Percentiles rank a stretch among this genome's conserved stretches.
Evolutionary conservation across 92 coral and sea anemone genomes (phyloP).

Genomic region (Phymanthus crucifer): DNA sequence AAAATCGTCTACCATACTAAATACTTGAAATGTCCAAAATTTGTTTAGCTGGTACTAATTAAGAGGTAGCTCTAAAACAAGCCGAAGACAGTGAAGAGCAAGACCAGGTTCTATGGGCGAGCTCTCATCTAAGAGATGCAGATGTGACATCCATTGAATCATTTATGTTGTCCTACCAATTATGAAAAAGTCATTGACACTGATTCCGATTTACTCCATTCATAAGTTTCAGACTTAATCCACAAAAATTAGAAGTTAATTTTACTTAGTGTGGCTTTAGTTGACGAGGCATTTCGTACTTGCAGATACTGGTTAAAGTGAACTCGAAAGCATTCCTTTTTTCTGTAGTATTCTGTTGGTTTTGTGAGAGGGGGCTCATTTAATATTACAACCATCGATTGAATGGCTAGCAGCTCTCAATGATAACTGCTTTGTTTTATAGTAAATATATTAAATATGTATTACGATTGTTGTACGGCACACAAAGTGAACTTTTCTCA

Average conservation of each 20-base stretch:
- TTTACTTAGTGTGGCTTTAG: too few relatives aligned
- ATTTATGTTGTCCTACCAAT: constrained; percentile 7
- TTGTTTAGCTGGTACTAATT: neutral
- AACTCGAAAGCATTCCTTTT: neutral
- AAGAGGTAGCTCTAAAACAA: too few relatives aligned
- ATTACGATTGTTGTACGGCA: too few relatives aligned
- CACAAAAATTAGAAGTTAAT: neutral
- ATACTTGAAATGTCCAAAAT: neutral
- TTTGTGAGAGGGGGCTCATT: neutral
- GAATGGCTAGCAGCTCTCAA: constrained; percentile 13
- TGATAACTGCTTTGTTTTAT: neutral
- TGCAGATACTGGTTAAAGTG: neutral
- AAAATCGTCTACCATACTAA: neutral
- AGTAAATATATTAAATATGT: constrained; percentile 13
- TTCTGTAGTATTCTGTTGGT: neutral
- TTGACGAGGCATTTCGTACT: neutral
- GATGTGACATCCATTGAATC: constrained; percentile 11
- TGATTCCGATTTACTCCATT: neutral
- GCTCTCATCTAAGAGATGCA: neutral
- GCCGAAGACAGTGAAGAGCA: neutral
- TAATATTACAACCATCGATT: constrained; percentile 13
- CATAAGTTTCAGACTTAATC: neutral
- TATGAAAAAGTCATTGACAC: neutral
- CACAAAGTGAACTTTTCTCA: neutral
- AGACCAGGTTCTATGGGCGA: neutral